A percentile compares a stretch with the other conserved stretches of the same genome.
phyloP scores from a whole-genome alignment of 1,140 invertebrate species.

The Neomicropteryx cornuta region DNA sequence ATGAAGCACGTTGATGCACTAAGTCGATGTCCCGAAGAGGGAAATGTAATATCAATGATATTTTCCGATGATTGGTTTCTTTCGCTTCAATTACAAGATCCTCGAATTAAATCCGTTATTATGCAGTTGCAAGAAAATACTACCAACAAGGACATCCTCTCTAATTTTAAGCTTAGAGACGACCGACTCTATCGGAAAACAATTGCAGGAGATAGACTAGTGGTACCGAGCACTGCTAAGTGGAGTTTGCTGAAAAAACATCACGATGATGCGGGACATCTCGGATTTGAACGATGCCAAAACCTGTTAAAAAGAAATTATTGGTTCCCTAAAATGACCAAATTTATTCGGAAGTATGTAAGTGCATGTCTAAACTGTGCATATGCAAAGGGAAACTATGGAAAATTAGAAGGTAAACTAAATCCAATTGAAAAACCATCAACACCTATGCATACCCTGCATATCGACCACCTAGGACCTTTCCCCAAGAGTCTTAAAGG shows the following conservation, averaged over 20 bases:
- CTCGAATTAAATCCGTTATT: slow-evolving; percentile 3
- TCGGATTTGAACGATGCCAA: slow-evolving; percentile 9
- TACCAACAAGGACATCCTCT: not conserved
- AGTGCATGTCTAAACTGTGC: slow-evolving; percentile 10
- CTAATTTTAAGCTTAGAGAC: slow-evolving; percentile 3
- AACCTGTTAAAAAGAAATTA: slow-evolving; percentile 6
- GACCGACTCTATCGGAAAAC: not conserved
- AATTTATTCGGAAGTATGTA: slow-evolving; percentile 9
- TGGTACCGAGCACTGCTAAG: slow-evolving; percentile 3
- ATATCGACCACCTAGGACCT: slow-evolving; percentile 7
- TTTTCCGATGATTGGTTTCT: slow-evolving; percentile 4
- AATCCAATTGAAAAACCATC: slow-evolving; percentile 4
- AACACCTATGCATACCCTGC: slow-evolving; percentile 12
- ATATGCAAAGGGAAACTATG: slow-evolving; percentile 7
- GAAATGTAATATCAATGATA: too few relatives aligned
- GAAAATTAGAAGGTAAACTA: slow-evolving; percentile 6
- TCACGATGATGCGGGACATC: slow-evolving; percentile 7
- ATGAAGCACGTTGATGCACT: slow-evolving; percentile 20
- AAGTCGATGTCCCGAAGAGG: too few relatives aligned
- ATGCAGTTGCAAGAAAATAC: not conserved
- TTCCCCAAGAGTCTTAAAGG: not conserved
- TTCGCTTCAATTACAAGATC: slow-evolving; percentile 1
- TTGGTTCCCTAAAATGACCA: slow-evolving; percentile 11
- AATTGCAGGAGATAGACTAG: slow-evolving; percentile 9
- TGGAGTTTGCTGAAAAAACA: slow-evolving; percentile 3